Evolutionary conservation across 2,113 vertebrate species (phyloP).

Genomic region (Lophius piscatorius): DNA sequence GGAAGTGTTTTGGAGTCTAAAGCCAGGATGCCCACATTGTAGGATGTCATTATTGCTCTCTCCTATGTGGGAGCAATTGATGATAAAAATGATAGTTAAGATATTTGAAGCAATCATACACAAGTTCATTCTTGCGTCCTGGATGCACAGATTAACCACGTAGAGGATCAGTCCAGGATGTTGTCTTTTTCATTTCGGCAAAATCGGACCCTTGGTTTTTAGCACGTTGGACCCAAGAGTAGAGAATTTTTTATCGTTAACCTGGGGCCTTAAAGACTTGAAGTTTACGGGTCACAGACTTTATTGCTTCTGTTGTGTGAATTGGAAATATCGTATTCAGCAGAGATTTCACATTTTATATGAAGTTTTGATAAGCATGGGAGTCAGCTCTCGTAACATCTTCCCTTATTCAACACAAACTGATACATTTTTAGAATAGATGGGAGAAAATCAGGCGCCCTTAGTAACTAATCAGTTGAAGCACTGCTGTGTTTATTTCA

Average conservation of each 20-base stretch:
- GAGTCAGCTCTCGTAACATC: neutral
- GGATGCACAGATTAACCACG: slow-evolving; percentile 35
- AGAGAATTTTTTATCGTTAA: neutral
- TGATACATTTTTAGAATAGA: neutral
- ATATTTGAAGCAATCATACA: slow-evolving; percentile 30
- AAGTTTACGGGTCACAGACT: neutral
- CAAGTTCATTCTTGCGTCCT: slow-evolving; percentile 27
- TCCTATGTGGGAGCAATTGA: neutral
- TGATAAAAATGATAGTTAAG: slow-evolving; percentile 25
- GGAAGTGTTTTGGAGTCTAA: slow-evolving; percentile 57
- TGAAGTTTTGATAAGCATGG: slow-evolving; percentile 5
- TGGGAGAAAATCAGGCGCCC: neutral
- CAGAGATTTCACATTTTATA: slow-evolving; percentile 25
- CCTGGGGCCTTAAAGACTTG: slow-evolving; percentile 3
- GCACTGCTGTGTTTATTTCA: too few species aligned
- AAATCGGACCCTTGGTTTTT: slow-evolving; percentile 48
- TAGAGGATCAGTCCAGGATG: slow-evolving; percentile 54
- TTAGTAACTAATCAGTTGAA: too few species aligned
- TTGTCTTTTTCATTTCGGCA: slow-evolving; percentile 16
- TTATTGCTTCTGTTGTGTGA: too few species aligned
- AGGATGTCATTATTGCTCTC: slow-evolving; percentile 33
- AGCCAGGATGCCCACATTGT: slow-evolving; percentile 38
- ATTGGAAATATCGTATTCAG: neutral
- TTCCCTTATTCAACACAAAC: neutral
- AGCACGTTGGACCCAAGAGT: neutral